Evolutionary conservation across 2,888 invertebrate species (phyloP), one percentile per base, ranked within the genome.

Genomic region (Phrixothrix hirtus): DNA sequence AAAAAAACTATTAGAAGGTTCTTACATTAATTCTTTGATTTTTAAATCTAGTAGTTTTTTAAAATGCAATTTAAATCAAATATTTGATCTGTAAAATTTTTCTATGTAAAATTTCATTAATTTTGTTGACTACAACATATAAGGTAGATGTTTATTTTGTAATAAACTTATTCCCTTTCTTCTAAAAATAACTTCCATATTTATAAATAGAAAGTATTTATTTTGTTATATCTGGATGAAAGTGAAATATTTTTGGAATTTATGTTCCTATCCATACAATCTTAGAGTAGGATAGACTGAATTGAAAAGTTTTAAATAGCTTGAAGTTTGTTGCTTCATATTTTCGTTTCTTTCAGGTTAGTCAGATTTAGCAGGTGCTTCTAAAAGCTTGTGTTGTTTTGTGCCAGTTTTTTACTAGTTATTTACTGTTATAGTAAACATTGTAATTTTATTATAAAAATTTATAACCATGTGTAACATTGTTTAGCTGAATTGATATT

Each of bases 251-350:
- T 57, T 61, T 60, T 57, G 48, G 58, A 52, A 58, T 59, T 49
- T 31, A 48, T 51, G 55, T 14, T 47, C 45, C 48, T 55, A 32
- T 44, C 35, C 50, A 47, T 51, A 41, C 44, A 59, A 55, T 55
- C 36, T 21, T 57, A 59, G 62, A 62, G 45, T 58, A 64, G 57
- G 62, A 62, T 52, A 46, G 58, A 62, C 42, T 58, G 59, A 56
- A 60, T 58, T 59, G 47, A 53, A 57, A 60, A 53, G 61, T 59
- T 62, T 62, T 62, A 62, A 62, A 62, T 62, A 62, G 60, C 55
- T 21, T 37, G 15, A 36, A 59, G 48, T 53, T 53, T 56, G 53
- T 58, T 45, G 53, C 50, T 47, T 49, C 44, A 49, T 41, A 49
- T 34, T 44, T 55, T 49, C 13, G 38, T 39, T 44, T 49, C 45